Evolutionary conservation across 2,113 vertebrate species (phyloP).

Genomic region (Hepsetus odoe): DNA sequence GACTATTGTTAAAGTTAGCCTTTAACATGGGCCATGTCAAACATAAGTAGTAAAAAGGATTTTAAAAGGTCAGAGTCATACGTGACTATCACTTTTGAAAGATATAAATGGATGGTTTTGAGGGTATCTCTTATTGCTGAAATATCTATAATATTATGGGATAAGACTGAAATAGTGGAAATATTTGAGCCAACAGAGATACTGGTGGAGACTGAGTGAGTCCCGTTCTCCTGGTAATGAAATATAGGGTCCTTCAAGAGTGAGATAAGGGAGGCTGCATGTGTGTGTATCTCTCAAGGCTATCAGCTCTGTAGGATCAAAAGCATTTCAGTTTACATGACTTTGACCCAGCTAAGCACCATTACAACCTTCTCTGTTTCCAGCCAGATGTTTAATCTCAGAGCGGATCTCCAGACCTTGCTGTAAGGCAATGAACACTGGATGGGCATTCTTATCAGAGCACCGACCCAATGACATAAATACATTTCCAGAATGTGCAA

Average conservation of each 20-base stretch:
- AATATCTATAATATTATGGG: neutral
- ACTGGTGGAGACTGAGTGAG: constrained; percentile 49
- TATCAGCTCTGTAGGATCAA: constrained; percentile 60
- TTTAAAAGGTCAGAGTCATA: too few relatives aligned
- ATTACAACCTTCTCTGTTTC: constrained; percentile 37
- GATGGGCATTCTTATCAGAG: constrained; percentile 1
- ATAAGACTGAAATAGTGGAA: neutral
- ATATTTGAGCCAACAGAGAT: constrained; percentile 15
- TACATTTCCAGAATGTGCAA: neutral
- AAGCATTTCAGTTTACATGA: constrained; percentile 47
- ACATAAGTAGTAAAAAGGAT: too few relatives aligned
- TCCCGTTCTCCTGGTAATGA: constrained; percentile 56
- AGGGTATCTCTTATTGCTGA: neutral
- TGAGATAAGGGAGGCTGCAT: constrained; percentile 66
- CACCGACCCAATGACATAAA: neutral
- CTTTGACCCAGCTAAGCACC: constrained; percentile 26
- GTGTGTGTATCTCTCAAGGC: constrained; percentile 17
- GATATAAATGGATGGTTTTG: neutral
- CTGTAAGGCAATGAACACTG: constrained; percentile 36
- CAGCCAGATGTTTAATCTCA: constrained; percentile 22
- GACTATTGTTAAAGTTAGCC: too few relatives aligned
- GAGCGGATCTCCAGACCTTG: constrained; percentile 41
- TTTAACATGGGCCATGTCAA: too few relatives aligned
- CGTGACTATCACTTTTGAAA: neutral
- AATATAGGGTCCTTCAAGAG: constrained; percentile 64